Conservation (phyloP, 2,888 invertebrate species). For the Caenorhabditis macrosperma region DNA sequence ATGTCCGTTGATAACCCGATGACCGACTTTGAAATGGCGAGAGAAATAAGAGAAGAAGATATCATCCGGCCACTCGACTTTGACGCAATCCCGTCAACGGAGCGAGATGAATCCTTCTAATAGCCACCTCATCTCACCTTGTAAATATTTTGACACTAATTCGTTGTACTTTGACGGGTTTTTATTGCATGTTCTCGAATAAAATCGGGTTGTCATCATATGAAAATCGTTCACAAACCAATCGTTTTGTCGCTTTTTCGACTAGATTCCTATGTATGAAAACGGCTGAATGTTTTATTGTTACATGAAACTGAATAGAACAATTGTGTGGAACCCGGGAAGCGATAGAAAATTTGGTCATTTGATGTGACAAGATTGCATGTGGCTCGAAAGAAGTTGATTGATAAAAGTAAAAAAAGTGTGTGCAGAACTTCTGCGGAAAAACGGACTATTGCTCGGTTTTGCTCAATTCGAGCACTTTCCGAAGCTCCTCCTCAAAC, state of each 20-base stretch:
- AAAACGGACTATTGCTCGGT: constrained; percentile 62
- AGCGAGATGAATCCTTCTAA: constrained; percentile 25
- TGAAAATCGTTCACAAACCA: too few relatives aligned
- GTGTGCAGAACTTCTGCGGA: neutral
- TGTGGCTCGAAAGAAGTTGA: neutral
- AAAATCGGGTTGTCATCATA: neutral
- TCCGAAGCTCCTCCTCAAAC: constrained; percentile 66
- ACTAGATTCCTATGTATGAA: too few relatives aligned
- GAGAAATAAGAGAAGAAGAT: constrained; percentile 29
- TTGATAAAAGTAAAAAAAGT: too few relatives aligned
- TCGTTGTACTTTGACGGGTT: neutral
- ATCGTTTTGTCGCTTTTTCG: too few relatives aligned
- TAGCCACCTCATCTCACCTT: neutral
- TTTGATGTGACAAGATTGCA: neutral
- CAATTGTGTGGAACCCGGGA: neutral
- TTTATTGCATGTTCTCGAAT: constrained; percentile 7
- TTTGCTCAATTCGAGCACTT: constrained; percentile 69
- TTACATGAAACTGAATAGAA: neutral
- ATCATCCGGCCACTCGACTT: constrained; percentile 13
- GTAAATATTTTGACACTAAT: constrained; percentile 16
- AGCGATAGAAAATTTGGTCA: neutral
- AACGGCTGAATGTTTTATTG: neutral
- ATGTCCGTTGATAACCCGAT: constrained; percentile 27
- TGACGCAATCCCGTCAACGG: constrained; percentile 26
- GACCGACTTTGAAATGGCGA: constrained; percentile 26